These are phyloP conservation scores for Calliopum simillimum DNA, from an alignment of 2,888 invertebrate genomes.

Conservation along the genomic window DNA sequence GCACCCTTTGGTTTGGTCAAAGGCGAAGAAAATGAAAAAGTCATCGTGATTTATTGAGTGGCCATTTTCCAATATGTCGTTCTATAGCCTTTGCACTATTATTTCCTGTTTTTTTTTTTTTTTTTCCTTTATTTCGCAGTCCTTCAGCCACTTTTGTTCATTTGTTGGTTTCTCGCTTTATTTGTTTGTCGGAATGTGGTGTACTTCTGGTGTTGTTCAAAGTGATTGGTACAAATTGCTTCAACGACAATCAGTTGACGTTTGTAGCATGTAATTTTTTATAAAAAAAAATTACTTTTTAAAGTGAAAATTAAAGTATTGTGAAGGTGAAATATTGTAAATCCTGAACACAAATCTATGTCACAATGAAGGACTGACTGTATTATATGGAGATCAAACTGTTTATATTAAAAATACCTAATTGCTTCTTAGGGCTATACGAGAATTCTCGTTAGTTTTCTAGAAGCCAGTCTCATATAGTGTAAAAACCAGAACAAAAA, in stretches of 20 bases:
- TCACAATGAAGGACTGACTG: no score
- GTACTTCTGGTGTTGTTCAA: neutral
- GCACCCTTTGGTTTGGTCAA: neutral
- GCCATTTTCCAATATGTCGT: slow-evolving; percentile 30
- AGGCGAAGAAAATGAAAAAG: neutral
- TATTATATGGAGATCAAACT: no score
- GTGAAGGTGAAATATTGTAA: no score
- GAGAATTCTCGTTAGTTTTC: no score
- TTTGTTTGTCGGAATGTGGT: neutral
- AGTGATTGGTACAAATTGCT: slow-evolving; percentile 8
- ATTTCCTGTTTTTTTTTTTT: neutral
- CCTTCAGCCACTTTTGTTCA: neutral
- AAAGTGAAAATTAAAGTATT: no score
- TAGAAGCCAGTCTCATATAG: no score
- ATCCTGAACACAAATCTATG: no score
- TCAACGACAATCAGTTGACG: neutral
- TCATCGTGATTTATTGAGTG: slow-evolving; percentile 40
- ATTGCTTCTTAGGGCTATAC: no score
- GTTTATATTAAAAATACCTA: no score
- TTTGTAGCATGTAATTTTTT: neutral
- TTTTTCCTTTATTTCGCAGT: neutral
- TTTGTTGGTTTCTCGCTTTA: neutral
- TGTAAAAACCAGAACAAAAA: no score
- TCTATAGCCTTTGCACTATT: neutral
- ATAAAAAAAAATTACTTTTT: no score